These are phyloP conservation scores for Chrysolina americana DNA, from an alignment of 2,888 invertebrate species.

Conservation along the genomic window DNA sequence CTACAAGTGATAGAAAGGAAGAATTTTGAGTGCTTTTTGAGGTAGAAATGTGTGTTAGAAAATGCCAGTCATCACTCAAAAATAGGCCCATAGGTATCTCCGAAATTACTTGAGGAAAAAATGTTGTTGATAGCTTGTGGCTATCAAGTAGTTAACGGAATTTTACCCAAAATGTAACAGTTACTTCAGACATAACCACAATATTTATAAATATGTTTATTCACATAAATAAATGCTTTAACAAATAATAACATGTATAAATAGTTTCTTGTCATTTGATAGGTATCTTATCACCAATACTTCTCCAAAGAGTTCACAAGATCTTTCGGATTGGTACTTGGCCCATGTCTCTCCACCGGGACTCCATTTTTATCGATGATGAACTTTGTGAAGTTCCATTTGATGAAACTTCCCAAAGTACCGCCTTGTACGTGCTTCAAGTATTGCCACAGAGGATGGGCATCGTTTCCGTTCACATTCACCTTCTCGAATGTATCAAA, in stretches of 20 bases:
- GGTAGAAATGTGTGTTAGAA: too few relatives aligned
- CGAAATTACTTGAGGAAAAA: too few relatives aligned
- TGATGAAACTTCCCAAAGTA: conserved; percentile 77
- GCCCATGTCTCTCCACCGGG: conserved; percentile 77
- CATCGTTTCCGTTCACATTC: conserved; percentile 78
- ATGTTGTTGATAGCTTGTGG: too few relatives aligned
- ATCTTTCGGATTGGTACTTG: conserved; percentile 68
- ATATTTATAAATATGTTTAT: neutral
- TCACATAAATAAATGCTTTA: conserved; percentile 8
- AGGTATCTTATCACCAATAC: conserved; percentile 59
- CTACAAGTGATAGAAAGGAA: too few relatives aligned
- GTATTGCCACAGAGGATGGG: conserved; percentile 76
- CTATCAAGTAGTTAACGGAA: too few relatives aligned
- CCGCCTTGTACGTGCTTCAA: conserved; percentile 75
- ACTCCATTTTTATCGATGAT: conserved; percentile 81
- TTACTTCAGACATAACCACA: too few relatives aligned
- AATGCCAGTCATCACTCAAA: too few relatives aligned
- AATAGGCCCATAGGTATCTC: too few relatives aligned
- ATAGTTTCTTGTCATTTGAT: neutral
- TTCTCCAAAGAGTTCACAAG: conserved; percentile 64
- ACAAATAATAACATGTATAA: conserved; percentile 20
- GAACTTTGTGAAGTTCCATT: conserved; percentile 94
- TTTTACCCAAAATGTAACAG: too few relatives aligned
- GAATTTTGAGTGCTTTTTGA: too few relatives aligned
- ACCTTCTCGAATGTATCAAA: conserved; percentile 84